These are phyloP conservation scores for Sminthurinus aureus DNA, from an alignment of 2,888 invertebrate species.

Conservation along the genomic window DNA sequence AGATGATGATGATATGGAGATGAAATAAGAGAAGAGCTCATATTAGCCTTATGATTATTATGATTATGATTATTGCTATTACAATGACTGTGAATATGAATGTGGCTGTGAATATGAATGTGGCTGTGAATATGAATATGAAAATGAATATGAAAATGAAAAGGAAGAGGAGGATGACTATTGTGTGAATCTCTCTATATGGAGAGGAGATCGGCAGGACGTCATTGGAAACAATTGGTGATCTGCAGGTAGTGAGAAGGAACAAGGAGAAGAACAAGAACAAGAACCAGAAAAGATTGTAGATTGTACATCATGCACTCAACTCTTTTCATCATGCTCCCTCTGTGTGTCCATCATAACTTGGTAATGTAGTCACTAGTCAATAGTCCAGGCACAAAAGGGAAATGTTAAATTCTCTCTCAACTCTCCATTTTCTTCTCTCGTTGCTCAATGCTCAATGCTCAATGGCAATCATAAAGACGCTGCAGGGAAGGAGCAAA, in stretches of 20 bases:
- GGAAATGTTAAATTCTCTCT: slow-evolving; percentile 33
- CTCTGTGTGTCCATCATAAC: background rate
- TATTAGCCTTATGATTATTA: background rate
- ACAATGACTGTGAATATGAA: too few species aligned
- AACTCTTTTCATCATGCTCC: background rate
- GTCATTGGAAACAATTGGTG: slow-evolving; percentile 17
- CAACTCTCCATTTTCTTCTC: too few species aligned
- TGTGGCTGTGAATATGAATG: background rate
- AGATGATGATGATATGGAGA: background rate
- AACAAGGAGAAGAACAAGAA: background rate
- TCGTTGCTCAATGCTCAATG: slow-evolving; percentile 38
- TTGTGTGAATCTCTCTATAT: background rate
- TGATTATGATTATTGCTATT: too few species aligned
- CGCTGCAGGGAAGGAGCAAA: slow-evolving; percentile 33
- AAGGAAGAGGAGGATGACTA: too few species aligned
- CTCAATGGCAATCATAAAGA: slow-evolving; percentile 45
- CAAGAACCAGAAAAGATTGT: background rate
- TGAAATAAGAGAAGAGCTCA: background rate
- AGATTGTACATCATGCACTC: background rate
- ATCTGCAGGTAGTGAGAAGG: slow-evolving; percentile 6
- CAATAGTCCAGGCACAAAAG: slow-evolving; percentile 40
- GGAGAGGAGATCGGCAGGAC: slow-evolving; percentile 1
- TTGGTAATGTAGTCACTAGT: background rate
- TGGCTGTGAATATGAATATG: background rate
- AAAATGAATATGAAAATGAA: too few species aligned